A percentile compares a stretch with the other conserved stretches of the same genome.
phyloP scores from a whole-genome alignment of 1,140 invertebrate species.

The Eupristina koningsbergeri region DNA sequence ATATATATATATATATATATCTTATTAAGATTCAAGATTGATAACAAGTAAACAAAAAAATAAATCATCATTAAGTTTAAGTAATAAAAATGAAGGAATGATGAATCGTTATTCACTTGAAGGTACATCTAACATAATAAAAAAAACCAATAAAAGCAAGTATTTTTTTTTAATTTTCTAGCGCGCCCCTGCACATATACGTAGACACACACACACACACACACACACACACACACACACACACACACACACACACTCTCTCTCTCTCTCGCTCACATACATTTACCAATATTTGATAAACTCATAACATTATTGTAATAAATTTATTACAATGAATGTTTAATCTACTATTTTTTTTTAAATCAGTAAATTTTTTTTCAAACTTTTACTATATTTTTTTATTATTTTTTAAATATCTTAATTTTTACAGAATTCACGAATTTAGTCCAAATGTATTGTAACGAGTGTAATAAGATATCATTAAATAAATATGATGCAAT shows the following conservation, averaged over 20 bases:
- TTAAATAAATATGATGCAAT: constrained; percentile 2
- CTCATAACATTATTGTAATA: no score
- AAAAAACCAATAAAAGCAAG: constrained; percentile 5
- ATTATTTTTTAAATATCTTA: background rate
- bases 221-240: no score
- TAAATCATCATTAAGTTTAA: background rate
- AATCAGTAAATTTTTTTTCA: background rate
- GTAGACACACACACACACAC: no score
- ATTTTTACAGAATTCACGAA: constrained; percentile 21
- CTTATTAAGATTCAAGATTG: background rate
- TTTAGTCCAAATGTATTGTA: constrained; percentile 36
- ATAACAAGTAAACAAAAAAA: background rate
- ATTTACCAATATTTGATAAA: no score
- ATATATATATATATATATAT: background rate
- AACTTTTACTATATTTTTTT: background rate
- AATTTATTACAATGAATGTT: no score
- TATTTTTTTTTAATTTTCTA: background rate
- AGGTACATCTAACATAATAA: background rate
- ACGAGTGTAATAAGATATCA: constrained; percentile 9
- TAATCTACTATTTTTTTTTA: no score
- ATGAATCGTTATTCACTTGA: background rate
- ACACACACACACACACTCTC: no score
- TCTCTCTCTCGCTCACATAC: no score
- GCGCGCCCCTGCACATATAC: no score
- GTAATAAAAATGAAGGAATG: no score